Evolutionary conservation across 1,140 invertebrate genomes (phyloP).

Genomic region (Samia ricini): DNA sequence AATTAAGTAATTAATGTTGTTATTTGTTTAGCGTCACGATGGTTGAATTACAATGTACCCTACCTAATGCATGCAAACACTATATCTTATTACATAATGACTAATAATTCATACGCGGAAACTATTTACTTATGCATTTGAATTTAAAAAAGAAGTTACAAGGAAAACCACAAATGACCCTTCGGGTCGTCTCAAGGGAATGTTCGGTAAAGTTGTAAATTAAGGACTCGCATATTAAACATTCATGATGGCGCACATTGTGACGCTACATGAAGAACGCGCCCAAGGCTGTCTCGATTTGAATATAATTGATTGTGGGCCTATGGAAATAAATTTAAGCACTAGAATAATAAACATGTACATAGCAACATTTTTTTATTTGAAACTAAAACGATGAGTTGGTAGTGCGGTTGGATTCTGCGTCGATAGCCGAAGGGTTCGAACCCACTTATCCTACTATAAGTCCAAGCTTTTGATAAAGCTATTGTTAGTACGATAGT

Average conservation of each 20-base stretch:
- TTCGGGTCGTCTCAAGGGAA: constrained; percentile 3
- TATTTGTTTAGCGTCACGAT: no score
- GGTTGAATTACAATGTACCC: no score
- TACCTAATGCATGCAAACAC: neutral
- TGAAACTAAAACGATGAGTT: no score
- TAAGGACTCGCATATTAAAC: neutral
- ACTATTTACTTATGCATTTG: neutral
- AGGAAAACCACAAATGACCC: neutral
- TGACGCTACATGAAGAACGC: neutral
- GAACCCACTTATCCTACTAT: no score
- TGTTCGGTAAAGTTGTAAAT: neutral
- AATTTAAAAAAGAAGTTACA: neutral
- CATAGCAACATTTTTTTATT: no score
- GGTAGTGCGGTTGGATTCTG: no score
- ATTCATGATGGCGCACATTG: neutral
- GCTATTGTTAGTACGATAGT: no score
- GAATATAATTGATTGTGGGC: constrained; percentile 3
- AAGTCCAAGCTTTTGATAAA: no score
- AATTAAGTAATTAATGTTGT: no score
- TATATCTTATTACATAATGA: neutral
- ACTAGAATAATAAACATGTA: neutral
- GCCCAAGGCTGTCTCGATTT: constrained; percentile 6
- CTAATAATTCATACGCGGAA: neutral
- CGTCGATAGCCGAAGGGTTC: no score
- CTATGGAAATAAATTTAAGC: neutral